Evolutionary conservation across 1,140 invertebrate species (phyloP).

Genomic region (Drosophila pandora): DNA sequence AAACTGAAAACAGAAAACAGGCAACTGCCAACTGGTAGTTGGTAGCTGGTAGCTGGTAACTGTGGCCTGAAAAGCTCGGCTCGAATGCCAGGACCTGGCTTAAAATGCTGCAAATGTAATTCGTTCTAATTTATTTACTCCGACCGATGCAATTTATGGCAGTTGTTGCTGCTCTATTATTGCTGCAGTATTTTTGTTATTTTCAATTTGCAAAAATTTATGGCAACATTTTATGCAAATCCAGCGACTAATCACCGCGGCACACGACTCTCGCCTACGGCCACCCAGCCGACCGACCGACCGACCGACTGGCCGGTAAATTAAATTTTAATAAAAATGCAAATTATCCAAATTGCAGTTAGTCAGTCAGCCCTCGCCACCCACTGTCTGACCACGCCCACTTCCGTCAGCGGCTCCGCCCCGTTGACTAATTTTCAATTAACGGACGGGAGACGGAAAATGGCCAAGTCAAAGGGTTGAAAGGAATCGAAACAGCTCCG

Average conservation of each 20-base stretch:
- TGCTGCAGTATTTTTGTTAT: conserved; percentile 19
- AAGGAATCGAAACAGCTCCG: conserved; percentile 18
- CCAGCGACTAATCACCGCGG: conserved; percentile 63
- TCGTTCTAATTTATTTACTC: conserved; percentile 76
- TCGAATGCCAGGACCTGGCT: conserved; percentile 29
- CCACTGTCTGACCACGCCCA: conserved; percentile 45
- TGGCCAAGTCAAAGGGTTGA: conserved; percentile 53
- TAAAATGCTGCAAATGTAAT: conserved; percentile 66
- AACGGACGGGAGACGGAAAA: conserved; percentile 45
- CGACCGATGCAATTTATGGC: conserved; percentile 70
- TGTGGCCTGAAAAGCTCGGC: conserved; percentile 3
- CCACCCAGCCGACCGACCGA: background rate
- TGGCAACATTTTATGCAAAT: conserved; percentile 76
- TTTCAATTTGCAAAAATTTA: conserved; percentile 76
- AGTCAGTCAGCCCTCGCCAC: conserved; percentile 12
- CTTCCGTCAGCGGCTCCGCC: conserved; percentile 48
- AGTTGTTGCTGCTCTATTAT: conserved; percentile 24
- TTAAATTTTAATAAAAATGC: conserved; percentile 80
- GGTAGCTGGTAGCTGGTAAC: too few species aligned
- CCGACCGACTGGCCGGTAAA: conserved; percentile 42
- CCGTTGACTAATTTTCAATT: conserved; percentile 71
- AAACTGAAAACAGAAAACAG: background rate
- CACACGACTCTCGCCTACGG: conserved; percentile 18
- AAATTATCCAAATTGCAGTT: conserved; percentile 70
- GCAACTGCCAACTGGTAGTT: conserved; percentile 11